phyloP scores from a whole-genome alignment of 2,113 vertebrate genomes.

The Burhinus oedicnemus region DNA sequence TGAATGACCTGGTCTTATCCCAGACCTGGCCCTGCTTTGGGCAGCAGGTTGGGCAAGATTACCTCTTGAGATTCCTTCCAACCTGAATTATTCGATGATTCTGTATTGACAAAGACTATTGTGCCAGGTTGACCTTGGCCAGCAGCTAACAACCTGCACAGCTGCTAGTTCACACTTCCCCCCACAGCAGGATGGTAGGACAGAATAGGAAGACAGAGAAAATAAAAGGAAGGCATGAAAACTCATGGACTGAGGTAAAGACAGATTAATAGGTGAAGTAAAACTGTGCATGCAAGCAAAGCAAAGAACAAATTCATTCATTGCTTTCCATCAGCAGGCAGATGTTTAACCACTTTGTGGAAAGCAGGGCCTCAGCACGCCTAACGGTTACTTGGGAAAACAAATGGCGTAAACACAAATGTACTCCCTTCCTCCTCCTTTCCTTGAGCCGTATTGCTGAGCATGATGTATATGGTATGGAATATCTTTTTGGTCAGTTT shows the following conservation, averaged over 20 bases:
- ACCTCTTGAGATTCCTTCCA: neutral
- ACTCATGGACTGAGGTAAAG: neutral
- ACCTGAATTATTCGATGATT: neutral
- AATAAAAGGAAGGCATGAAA: neutral
- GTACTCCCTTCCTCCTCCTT: neutral
- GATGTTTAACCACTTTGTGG: neutral
- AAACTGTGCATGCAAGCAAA: neutral
- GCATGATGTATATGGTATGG: neutral
- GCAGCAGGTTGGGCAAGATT: neutral
- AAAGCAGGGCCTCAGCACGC: fast-evolving
- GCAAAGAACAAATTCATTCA: neutral
- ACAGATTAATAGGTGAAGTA: neutral
- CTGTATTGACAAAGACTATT: neutral
- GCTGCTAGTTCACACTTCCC: neutral
- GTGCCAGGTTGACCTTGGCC: neutral
- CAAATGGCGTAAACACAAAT: neutral
- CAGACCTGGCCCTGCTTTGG: neutral
- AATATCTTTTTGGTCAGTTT: neutral
- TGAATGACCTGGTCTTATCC: neutral
- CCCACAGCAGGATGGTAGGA: neutral
- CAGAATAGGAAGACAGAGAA: neutral
- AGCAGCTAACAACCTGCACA: neutral
- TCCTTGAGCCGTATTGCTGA: neutral
- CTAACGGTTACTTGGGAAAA: neutral
- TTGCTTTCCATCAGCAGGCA: neutral